Conservation (phyloP, 2,113 vertebrate genomes). For the Gopherus flavomarginatus region DNA sequence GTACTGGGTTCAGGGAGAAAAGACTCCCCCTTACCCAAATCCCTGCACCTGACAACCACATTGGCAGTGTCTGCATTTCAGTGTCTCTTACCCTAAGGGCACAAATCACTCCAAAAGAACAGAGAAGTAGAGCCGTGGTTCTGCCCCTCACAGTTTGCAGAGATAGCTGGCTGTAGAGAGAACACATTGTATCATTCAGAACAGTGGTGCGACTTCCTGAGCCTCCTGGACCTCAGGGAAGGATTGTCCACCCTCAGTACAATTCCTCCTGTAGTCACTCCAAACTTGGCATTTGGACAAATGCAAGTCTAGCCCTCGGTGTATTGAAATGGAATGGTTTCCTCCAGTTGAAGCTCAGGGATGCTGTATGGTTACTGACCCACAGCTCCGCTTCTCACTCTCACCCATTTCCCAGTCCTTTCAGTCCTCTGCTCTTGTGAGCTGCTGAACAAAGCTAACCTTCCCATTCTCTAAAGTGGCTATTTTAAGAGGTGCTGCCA, state of each 20-base stretch:
- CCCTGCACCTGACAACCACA: background rate
- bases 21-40: background rate
- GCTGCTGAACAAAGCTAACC: background rate
- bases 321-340: background rate
- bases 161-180: background rate
- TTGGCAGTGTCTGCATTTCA: background rate
- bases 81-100: background rate
- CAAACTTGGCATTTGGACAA: background rate
- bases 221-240: background rate
- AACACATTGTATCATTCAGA: background rate
- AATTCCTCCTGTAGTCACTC: background rate
- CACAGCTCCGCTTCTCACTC: background rate
- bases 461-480: background rate
- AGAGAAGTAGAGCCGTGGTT: background rate
- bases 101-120: background rate
- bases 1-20: background rate
- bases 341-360: rapidly evolving
- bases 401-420: background rate
- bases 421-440: background rate
- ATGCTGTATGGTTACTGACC: background rate
- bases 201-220: rapidly evolving
- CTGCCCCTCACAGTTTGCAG: background rate
- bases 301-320: background rate
- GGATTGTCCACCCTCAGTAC: background rate
- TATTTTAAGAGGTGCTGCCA: background rate